Evolutionary conservation across 2,113 vertebrate species (phyloP), one percentile per base, ranked within the genome.

Genomic region (Ailurus styani): DNA sequence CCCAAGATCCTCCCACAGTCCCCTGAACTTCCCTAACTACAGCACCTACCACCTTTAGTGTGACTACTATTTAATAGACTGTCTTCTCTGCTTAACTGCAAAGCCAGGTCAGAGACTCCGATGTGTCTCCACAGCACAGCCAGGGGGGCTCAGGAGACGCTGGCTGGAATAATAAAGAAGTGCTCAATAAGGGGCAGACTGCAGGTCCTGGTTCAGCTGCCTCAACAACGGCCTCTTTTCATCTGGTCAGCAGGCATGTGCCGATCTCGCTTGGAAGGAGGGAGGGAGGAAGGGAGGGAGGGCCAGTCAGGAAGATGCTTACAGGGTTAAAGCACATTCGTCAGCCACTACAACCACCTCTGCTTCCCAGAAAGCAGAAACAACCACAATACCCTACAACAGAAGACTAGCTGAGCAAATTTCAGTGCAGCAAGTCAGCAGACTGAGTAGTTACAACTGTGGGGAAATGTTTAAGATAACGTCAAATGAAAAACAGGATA

Each of bases 401-500:
- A 64, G 57, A 91, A 83, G 45, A 52, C 21, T 17, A 90, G 82
- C 79, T 84, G 55, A 84, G 89, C 90, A 90, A 82, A 83, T 86
- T 97, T 88, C 78, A 89, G 37, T 7, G 68, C 29, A 79, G 66
- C 77, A 85, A 77, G 40, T 90, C 57, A 92, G 50, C 0, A 91
- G 96, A 84, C 62, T 52, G 72, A 96, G 79, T 92, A 42, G 55
- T 79, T 27, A 91, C 60, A 85, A 64, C n/a, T 62, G 40, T 23
- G 37, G 73, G 68, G 84, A 97, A 96, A 90, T 52, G 31, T 55
- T 77, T 79, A 52, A 27, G 79, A 96, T 81, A 89, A 95, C 6
- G 54, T 60, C 50, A 91, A 78, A 84, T 62, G 87, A 92, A 97
- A 96, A 97, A 97, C 96, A 98, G 95, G 95, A 97, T 84, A 60